Conservation (phyloP, 1,140 invertebrate genomes). For the Drosophila repleta region DNA sequence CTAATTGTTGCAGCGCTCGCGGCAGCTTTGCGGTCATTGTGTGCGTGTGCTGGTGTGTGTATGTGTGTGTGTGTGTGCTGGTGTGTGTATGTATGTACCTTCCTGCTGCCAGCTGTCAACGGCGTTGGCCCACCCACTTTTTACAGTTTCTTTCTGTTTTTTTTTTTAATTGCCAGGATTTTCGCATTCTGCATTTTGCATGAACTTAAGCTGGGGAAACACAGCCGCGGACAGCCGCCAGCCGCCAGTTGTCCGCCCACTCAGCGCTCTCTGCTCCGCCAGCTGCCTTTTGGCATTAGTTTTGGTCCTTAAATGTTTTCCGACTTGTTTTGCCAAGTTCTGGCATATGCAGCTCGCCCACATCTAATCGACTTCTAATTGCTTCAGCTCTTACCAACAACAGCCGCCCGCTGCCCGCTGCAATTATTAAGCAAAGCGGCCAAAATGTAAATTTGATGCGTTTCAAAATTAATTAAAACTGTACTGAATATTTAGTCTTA, state of each 20-base stretch:
- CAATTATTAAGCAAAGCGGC: conserved; percentile 48
- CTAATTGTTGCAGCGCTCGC: conserved; percentile 68
- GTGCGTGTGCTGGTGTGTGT: conserved; percentile 2
- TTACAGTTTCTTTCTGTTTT: conserved; percentile 43
- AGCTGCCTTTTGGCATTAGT: conserved; percentile 45
- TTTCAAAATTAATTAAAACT: conserved; percentile 2
- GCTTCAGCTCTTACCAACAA: conserved; percentile 61
- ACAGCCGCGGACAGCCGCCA: conserved; percentile 3
- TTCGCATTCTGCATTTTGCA: conserved; percentile 58
- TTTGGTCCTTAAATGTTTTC: conserved; percentile 61
- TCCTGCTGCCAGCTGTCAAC: conserved; percentile 61
- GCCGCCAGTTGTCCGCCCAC: background rate
- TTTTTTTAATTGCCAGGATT: conserved; percentile 74
- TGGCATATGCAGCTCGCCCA: conserved; percentile 24
- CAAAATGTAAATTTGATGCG: conserved; percentile 32
- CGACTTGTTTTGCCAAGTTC: conserved; percentile 59
- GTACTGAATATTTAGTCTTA: background rate
- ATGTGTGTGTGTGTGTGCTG: conserved; percentile 25
- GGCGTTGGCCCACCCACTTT: conserved; percentile 38
- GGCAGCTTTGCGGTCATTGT: conserved; percentile 56
- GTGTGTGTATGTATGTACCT: conserved; percentile 38
- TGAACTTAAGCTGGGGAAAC: conserved; percentile 56
- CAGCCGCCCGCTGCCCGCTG: conserved; percentile 30
- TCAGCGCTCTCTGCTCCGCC: background rate
- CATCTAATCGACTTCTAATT: conserved; percentile 72